Evolutionary conservation across 2,797 vertebrate genomes (phyloP).

Genomic region (Acanthornis magna): DNA sequence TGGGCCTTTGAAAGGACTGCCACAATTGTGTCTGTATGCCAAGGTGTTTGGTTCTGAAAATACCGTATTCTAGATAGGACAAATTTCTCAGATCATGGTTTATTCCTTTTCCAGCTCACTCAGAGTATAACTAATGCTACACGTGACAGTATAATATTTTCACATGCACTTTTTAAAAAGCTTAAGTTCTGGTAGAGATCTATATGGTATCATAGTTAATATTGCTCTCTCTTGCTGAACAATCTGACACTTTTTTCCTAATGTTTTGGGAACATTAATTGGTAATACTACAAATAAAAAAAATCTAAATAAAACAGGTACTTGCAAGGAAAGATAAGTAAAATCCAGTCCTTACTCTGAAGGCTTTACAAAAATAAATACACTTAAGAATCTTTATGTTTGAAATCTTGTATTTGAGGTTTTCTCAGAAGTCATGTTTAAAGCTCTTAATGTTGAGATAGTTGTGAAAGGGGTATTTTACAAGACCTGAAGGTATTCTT

Average conservation of each 20-base stretch:
- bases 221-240: neutral
- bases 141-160: neutral
- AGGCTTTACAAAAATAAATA: neutral
- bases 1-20: neutral
- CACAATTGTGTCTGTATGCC: neutral
- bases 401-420: conserved; percentile 42
- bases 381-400: neutral
- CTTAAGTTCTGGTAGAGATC: neutral
- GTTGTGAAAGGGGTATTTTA: conserved; percentile 44
- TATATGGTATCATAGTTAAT: neutral
- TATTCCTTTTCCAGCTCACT: neutral
- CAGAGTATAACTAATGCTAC: neutral
- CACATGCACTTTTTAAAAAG: neutral
- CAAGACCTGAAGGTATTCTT: conserved; percentile 51
- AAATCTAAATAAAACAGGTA: neutral
- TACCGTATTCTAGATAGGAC: neutral
- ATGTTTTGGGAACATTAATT: neutral
- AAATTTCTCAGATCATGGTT: neutral
- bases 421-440: conserved; percentile 58
- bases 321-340: neutral
- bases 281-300: neutral
- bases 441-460: conserved; percentile 30
- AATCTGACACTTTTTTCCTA: neutral
- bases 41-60: neutral
- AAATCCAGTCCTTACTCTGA: neutral